A percentile compares a stretch with the other conserved stretches of the same genome.
Evolutionary conservation across 2,888 invertebrate genomes (phyloP).

Genomic region (Theodoxus fluviatilis): DNA sequence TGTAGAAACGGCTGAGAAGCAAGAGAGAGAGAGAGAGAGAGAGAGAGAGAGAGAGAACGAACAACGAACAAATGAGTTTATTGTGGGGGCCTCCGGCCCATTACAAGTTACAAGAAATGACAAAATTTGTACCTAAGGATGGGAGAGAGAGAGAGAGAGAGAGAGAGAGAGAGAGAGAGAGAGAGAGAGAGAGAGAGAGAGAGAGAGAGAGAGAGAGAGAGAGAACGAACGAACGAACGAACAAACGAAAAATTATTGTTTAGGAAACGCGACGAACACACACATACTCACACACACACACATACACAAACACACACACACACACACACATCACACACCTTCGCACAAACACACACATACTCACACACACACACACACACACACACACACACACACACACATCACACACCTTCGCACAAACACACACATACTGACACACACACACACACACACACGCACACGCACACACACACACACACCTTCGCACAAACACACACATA

Average conservation of each 20-base stretch:
- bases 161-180: constrained; percentile 7
- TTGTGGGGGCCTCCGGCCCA: too few species aligned
- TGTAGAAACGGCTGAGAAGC: too few species aligned
- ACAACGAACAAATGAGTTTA: too few species aligned
- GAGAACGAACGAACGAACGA: background rate
- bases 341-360: constrained; percentile 7
- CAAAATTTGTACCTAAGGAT: background rate
- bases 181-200: constrained; percentile 10
- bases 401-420: background rate
- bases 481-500: background rate
- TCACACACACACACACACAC: constrained; percentile 13
- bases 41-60: too few species aligned
- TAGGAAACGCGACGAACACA: too few species aligned
- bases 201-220: constrained; percentile 15
- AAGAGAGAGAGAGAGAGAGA: too few species aligned
- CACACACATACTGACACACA: background rate
- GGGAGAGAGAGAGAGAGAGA: background rate
- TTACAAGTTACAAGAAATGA: background rate
- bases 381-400: constrained; percentile 11
- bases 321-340: too few species aligned
- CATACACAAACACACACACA: too few species aligned
- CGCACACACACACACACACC: constrained; percentile 7
- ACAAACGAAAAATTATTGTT: too few species aligned
- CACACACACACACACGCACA: constrained; percentile 1
- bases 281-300: too few species aligned